phyloP scores from a whole-genome alignment of 1,140 invertebrate genomes.

The Drosophila setifemur region DNA sequence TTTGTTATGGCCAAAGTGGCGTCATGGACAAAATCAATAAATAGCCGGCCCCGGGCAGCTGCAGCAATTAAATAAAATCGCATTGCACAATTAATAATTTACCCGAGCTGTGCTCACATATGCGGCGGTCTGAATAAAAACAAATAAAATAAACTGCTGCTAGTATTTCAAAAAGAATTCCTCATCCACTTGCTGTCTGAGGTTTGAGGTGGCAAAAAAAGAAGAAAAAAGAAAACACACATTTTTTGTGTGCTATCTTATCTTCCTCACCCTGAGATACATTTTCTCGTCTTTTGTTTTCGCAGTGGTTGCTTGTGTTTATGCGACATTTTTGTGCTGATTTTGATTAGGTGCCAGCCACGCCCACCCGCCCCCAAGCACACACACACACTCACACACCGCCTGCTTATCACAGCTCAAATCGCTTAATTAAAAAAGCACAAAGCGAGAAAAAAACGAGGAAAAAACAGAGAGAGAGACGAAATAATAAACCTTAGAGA shows the following conservation, averaged over 20 bases:
- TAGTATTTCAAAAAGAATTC: conserved; percentile 2
- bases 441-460: conserved; percentile 1
- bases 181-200: neutral
- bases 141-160: neutral
- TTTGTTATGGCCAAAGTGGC: conserved; percentile 15
- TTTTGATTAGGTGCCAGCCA: conserved; percentile 52
- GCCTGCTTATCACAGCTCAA: conserved; percentile 46
- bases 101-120: conserved; percentile 3
- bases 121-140: neutral
- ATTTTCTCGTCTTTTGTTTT: conserved; percentile 31
- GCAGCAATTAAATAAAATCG: conserved; percentile 43
- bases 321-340: conserved; percentile 48
- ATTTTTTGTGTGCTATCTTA: conserved; percentile 19
- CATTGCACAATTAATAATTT: conserved; percentile 51
- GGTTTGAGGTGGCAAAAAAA: conserved; percentile 2
- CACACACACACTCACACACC: conserved; percentile 10
- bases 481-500: neutral
- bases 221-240: too few species aligned
- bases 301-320: conserved; percentile 22
- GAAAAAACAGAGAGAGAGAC: neutral
- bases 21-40: conserved; percentile 35
- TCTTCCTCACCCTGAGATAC: conserved; percentile 45
- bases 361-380: conserved; percentile 28
- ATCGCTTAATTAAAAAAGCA: conserved; percentile 58
- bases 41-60: conserved; percentile 22